Evolutionary conservation across 1,140 invertebrate genomes (phyloP).

Genomic region (Rhyzopertha dominica): DNA sequence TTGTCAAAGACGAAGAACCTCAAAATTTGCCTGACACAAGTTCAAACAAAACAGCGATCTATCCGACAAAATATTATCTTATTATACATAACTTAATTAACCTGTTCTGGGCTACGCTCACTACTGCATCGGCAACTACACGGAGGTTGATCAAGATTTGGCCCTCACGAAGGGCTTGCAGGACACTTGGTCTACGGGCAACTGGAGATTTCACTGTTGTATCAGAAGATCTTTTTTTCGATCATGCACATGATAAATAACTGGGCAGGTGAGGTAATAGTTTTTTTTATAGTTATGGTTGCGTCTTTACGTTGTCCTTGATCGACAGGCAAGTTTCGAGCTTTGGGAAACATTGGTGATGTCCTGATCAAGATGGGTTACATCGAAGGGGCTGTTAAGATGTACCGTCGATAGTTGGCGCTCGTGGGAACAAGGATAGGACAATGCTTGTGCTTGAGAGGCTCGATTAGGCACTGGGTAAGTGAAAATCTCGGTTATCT

Average conservation of each 20-base stretch:
- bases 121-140: constrained; percentile 89
- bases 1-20: no score
- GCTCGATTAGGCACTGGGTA: no score
- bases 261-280: constrained; percentile 60
- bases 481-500: no score
- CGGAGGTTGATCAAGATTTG: constrained; percentile 91
- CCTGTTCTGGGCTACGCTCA: constrained; percentile 95
- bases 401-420: constrained; percentile 83
- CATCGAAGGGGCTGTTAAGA: constrained; percentile 80
- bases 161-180: constrained; percentile 89
- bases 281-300: no score
- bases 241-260: constrained; percentile 90
- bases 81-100: no score
- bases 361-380: constrained; percentile 79
- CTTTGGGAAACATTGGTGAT: constrained; percentile 86
- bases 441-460: constrained; percentile 80
- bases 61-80: no score
- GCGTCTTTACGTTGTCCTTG: neutral
- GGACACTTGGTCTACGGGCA: constrained; percentile 86
- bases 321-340: constrained; percentile 75
- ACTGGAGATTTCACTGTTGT: constrained; percentile 80
- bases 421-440: constrained; percentile 73
- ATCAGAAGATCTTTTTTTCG: constrained; percentile 87
- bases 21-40: no score
- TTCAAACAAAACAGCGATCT: no score